Conservation (phyloP, 2,888 invertebrate genomes). For the Tanypteryx hageni region DNA sequence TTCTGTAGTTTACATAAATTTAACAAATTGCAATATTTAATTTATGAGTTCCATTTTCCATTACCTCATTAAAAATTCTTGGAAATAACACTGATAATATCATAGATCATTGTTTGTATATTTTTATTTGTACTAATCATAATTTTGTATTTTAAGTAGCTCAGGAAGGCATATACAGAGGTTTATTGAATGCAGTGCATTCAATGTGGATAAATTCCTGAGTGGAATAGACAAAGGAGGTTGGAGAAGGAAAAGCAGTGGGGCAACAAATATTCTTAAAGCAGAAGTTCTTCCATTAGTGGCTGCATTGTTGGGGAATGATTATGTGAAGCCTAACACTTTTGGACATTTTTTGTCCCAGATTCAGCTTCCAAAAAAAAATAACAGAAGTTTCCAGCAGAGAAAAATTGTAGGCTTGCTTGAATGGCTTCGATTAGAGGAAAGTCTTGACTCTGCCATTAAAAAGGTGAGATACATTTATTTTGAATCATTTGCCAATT, state of each 20-base stretch:
- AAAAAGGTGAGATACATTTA: slow-evolving; percentile 74
- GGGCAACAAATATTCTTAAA: slow-evolving; percentile 74
- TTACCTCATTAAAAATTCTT: too few species aligned
- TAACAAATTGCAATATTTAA: too few species aligned
- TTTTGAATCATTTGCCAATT: neutral
- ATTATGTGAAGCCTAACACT: slow-evolving; percentile 84
- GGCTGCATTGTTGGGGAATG: slow-evolving; percentile 92
- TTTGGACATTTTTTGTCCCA: slow-evolving; percentile 85
- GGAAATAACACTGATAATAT: too few species aligned
- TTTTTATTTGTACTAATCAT: too few species aligned
- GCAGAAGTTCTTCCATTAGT: slow-evolving; percentile 85
- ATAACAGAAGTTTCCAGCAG: slow-evolving; percentile 78
- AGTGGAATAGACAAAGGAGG: slow-evolving; percentile 72
- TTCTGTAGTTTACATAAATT: too few species aligned
- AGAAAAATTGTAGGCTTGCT: slow-evolving; percentile 84
- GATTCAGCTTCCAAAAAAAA: slow-evolving; percentile 79
- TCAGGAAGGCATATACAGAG: neutral
- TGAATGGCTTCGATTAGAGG: slow-evolving; percentile 83
- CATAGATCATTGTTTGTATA: too few species aligned
- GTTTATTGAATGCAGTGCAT: slow-evolving; percentile 83
- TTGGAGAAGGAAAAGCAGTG: slow-evolving; percentile 39
- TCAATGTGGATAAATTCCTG: slow-evolving; percentile 83
- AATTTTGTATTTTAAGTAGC: neutral
- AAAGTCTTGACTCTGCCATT: slow-evolving; percentile 84
- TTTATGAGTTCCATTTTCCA: too few species aligned